Percentiles rank a stretch among this genome's conserved stretches.
phyloP scores from a whole-genome alignment of 92 coral and sea anemone species.

The Porites cylindrica region DNA sequence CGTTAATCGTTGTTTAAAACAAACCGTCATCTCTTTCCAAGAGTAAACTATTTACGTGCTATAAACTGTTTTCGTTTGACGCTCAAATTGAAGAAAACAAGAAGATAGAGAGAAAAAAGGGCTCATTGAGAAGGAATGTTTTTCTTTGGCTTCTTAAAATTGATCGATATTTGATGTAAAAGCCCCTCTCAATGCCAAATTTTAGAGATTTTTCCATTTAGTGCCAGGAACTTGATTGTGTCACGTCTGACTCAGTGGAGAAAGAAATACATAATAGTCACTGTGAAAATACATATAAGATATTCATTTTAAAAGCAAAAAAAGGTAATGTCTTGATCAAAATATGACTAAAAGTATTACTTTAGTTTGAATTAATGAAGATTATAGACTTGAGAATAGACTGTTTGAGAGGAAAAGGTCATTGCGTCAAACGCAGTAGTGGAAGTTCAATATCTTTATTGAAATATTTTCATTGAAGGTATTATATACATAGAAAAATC shows the following conservation, averaged over 20 bases:
- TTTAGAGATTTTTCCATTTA: background rate
- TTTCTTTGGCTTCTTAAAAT: background rate
- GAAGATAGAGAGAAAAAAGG: background rate
- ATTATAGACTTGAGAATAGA: constrained; percentile 5
- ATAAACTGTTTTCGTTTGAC: background rate
- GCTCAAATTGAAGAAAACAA: constrained; percentile 2
- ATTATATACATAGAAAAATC: constrained; percentile 15
- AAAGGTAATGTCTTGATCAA: background rate
- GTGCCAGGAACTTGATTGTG: background rate
- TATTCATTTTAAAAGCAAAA: background rate
- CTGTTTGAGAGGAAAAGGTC: constrained; percentile 8
- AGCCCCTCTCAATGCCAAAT: constrained; percentile 12
- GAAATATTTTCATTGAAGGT: constrained; percentile 38
- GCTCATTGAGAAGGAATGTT: background rate
- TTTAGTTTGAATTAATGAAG: background rate
- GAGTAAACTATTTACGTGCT: background rate
- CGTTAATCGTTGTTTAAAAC: constrained; percentile 29
- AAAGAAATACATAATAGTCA: background rate
- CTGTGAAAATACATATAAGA: background rate
- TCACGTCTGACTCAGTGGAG: background rate
- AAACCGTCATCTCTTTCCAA: constrained; percentile 12
- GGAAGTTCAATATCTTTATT: constrained; percentile 1
- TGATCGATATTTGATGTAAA: background rate
- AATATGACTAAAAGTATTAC: background rate
- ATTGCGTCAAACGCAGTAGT: background rate